phyloP scores from a whole-genome alignment of 2,888 invertebrate genomes.

The Spisula subtruncata region DNA sequence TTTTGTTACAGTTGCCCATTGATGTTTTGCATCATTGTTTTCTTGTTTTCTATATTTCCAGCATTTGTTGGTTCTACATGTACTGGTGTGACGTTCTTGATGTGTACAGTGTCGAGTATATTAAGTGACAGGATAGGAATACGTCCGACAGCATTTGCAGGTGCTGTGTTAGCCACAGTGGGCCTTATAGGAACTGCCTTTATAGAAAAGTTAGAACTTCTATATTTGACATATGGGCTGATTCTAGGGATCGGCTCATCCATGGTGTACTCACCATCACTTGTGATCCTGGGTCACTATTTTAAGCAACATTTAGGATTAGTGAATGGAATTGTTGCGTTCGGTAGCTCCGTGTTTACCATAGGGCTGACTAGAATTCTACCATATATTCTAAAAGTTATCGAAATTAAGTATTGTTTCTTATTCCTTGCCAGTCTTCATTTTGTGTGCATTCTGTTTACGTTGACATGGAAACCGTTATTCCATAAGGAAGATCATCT shows the following conservation, averaged over 20 bases:
- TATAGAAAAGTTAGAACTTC: conserved; percentile 91
- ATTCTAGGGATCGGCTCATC: conserved; percentile 96
- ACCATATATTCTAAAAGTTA: conserved; percentile 75
- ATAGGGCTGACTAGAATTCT: conserved; percentile 88
- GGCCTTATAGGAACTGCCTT: conserved; percentile 95
- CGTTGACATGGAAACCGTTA: conserved; percentile 87
- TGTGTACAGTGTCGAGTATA: conserved; percentile 95
- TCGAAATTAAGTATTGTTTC: conserved; percentile 84
- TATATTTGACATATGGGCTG: conserved; percentile 95
- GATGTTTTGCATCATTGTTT: too few relatives aligned
- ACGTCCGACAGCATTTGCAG: conserved; percentile 93
- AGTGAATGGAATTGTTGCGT: conserved; percentile 96
- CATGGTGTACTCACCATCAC: conserved; percentile 95
- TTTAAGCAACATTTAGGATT: conserved; percentile 94
- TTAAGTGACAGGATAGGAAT: conserved; percentile 95
- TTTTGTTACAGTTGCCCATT: too few relatives aligned
- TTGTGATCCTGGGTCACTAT: conserved; percentile 97
- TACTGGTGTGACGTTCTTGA: conserved; percentile 95
- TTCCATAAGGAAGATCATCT: conserved; percentile 75
- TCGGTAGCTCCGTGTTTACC: conserved; percentile 96
- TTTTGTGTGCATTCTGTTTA: conserved; percentile 90
- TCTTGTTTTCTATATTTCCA: conserved; percentile 88
- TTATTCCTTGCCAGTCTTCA: conserved; percentile 91
- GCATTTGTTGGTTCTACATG: conserved; percentile 96
- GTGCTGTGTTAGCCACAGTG: conserved; percentile 93